Conservation (phyloP, 2,797 vertebrate genomes). For the Bradypodion pumilum region DNA sequence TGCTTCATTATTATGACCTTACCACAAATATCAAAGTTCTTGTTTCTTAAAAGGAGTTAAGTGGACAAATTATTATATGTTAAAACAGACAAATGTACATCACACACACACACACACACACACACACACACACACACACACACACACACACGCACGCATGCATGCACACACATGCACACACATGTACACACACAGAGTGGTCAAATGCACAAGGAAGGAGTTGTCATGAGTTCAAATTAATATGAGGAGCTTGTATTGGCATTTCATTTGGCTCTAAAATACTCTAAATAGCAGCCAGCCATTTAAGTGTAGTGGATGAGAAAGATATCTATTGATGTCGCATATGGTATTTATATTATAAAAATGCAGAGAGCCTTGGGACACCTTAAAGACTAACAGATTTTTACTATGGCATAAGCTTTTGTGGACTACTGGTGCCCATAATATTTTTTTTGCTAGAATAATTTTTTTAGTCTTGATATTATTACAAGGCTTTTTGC, state of each 20-base stretch:
- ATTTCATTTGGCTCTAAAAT: neutral
- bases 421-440: neutral
- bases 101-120: too few species aligned
- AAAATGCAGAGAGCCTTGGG: neutral
- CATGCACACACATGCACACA: too few species aligned
- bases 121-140: too few species aligned
- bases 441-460: neutral
- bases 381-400: neutral
- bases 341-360: slow-evolving; percentile 2
- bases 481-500: neutral
- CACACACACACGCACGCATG: too few species aligned
- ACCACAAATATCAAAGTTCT: neutral
- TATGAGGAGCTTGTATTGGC: slow-evolving; percentile 26
- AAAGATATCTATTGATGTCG: neutral
- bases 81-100: too few species aligned
- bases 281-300: neutral
- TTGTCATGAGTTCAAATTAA: slow-evolving; percentile 50
- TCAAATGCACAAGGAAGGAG: slow-evolving; percentile 39
- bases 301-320: neutral
- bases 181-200: too few species aligned
- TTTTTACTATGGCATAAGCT: neutral
- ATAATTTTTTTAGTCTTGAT: neutral
- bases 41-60: slow-evolving; percentile 7
- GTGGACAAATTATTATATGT: too few species aligned
- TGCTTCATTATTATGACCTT: slow-evolving; percentile 1